These are phyloP conservation scores for Pterostichus niger DNA, from an alignment of 2,888 invertebrate genomes.

Conservation along the genomic window DNA sequence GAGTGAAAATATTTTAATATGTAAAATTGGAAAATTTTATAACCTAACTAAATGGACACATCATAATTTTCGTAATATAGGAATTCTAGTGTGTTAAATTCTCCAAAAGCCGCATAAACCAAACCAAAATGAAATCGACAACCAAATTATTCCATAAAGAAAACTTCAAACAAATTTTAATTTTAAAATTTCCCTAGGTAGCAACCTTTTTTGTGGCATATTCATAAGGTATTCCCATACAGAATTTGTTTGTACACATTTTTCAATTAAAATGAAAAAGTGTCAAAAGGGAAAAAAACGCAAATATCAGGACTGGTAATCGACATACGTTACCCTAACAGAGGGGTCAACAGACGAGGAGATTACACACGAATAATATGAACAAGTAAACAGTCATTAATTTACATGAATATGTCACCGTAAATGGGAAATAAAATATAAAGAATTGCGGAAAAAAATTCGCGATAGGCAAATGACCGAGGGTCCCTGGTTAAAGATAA, in stretches of 20 bases:
- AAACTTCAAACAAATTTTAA: conserved; percentile 46
- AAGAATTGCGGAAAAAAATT: conserved; percentile 7
- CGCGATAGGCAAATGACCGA: conserved; percentile 20
- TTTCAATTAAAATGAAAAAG: conserved; percentile 60
- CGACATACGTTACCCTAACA: conserved; percentile 29
- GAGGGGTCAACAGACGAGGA: conserved; percentile 7
- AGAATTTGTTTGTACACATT: conserved; percentile 40
- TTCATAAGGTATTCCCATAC: not conserved
- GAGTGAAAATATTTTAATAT: too few species aligned
- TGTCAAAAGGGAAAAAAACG: conserved; percentile 54
- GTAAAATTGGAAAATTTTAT: too few species aligned
- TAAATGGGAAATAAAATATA: conserved; percentile 47
- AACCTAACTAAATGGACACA: too few species aligned
- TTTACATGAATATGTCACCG: conserved; percentile 37
- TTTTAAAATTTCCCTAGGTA: conserved; percentile 34
- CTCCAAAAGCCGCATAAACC: not conserved
- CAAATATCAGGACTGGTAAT: conserved; percentile 41
- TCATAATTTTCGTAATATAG: not conserved
- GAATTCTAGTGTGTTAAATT: not conserved
- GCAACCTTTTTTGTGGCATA: conserved; percentile 22
- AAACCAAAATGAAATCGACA: conserved; percentile 9
- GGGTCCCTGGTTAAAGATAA: conserved; percentile 1
- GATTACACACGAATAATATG: conserved; percentile 49
- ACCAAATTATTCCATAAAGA: conserved; percentile 29
- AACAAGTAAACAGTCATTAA: conserved; percentile 54